These are phyloP conservation scores for Scomberomorus guttatus DNA, from an alignment of 2,797 vertebrate species.

Conservation along the genomic window DNA sequence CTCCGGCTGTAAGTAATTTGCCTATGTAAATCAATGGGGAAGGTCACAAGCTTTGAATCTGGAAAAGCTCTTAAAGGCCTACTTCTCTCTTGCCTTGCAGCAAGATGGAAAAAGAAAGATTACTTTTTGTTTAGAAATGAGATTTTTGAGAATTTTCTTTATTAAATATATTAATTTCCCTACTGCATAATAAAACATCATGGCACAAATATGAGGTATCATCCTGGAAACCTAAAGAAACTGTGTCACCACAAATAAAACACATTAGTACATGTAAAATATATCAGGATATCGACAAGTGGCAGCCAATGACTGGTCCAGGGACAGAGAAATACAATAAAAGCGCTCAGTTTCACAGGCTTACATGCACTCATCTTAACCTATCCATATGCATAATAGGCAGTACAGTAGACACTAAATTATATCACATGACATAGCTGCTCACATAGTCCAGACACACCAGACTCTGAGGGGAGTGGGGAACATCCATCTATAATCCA, in stretches of 20 bases:
- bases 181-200: slow-evolving; percentile 33
- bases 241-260: slow-evolving; percentile 40
- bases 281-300: slow-evolving; percentile 12
- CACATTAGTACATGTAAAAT: slow-evolving; percentile 34
- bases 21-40: slow-evolving; percentile 15
- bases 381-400: slow-evolving; percentile 40
- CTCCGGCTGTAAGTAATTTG: slow-evolving; percentile 8
- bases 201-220: slow-evolving; percentile 31
- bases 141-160: slow-evolving; percentile 24
- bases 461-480: slow-evolving; percentile 51
- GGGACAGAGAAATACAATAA: slow-evolving; percentile 29
- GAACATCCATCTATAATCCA: slow-evolving; percentile 74
- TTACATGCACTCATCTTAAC: slow-evolving; percentile 42
- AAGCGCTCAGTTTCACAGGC: slow-evolving; percentile 38
- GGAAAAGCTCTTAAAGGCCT: not conserved
- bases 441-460: slow-evolving; percentile 61
- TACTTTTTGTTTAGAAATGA: not conserved
- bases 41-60: slow-evolving; percentile 7
- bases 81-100: not conserved
- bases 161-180: slow-evolving; percentile 40
- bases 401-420: slow-evolving; percentile 53
- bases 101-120: not conserved
- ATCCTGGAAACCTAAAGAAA: slow-evolving; percentile 26
- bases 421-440: slow-evolving; percentile 26
- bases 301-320: slow-evolving; percentile 45